A percentile compares a stretch with the other conserved stretches of the same genome.
phyloP scores from a whole-genome alignment of 2,888 invertebrate species.

The Poecilobothrus nobilitatus region DNA sequence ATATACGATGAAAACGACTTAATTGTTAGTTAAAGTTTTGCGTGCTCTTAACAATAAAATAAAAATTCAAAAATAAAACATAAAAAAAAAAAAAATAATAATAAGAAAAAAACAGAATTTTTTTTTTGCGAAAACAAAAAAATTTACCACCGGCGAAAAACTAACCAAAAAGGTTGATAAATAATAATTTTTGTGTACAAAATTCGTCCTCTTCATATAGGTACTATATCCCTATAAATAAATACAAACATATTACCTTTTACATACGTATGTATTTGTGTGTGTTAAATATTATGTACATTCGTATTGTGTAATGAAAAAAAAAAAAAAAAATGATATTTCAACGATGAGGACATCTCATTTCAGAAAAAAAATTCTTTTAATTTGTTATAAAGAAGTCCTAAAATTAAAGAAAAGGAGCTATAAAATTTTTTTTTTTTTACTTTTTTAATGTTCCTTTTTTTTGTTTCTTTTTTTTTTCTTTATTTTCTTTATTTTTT shows the following conservation, averaged over 20 bases:
- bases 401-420: background rate
- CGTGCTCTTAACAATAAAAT: background rate
- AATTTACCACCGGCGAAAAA: background rate
- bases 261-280: no score
- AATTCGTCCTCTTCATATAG: background rate
- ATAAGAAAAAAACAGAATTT: no score
- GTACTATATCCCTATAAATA: no score
- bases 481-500: background rate
- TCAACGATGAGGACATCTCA: constrained; percentile 6
- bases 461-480: background rate
- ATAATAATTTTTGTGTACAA: background rate
- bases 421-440: no score
- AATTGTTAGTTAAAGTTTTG: background rate
- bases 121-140: background rate
- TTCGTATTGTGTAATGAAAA: background rate
- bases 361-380: background rate
- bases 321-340: background rate
- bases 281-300: background rate
- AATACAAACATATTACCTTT: no score
- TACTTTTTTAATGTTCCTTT: background rate
- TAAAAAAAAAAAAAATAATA: background rate
- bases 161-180: background rate
- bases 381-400: constrained; percentile 1
- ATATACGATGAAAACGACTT: background rate
- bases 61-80: background rate